Conservation (phyloP, 2,888 invertebrate genomes). For the Eupithecia centaureata region DNA sequence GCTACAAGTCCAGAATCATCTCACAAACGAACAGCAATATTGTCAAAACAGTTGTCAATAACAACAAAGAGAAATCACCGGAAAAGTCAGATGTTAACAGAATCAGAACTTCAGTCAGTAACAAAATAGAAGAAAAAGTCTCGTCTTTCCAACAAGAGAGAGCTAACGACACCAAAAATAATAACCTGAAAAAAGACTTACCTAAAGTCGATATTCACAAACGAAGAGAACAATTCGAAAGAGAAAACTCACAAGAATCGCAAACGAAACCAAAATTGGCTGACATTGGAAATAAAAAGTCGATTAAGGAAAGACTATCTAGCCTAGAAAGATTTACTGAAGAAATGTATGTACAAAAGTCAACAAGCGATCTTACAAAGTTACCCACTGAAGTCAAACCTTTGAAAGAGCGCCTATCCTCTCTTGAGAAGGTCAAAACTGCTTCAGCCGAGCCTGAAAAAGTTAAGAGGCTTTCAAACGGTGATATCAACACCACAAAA, state of each 20-base stretch:
- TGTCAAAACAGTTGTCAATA: constrained; percentile 74
- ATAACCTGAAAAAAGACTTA: constrained; percentile 83
- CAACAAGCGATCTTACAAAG: constrained; percentile 75
- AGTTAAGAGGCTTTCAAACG: constrained; percentile 73
- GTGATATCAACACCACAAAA: constrained; percentile 71
- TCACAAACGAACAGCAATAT: constrained; percentile 82
- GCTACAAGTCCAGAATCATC: constrained; percentile 91
- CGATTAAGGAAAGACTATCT: constrained; percentile 89
- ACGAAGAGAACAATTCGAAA: constrained; percentile 92
- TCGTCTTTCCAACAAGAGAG: constrained; percentile 84
- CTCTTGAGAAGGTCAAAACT: constrained; percentile 84
- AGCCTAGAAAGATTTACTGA: constrained; percentile 87
- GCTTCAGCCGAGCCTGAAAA: constrained; percentile 75
- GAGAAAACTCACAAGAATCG: constrained; percentile 83
- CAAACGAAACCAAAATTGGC: constrained; percentile 82
- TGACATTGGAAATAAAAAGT: constrained; percentile 86
- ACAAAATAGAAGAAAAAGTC: constrained; percentile 86
- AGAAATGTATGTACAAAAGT: constrained; percentile 77
- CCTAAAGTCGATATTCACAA: constrained; percentile 93
- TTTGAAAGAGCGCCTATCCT: constrained; percentile 86
- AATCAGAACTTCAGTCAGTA: constrained; percentile 78
- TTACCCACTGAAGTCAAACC: constrained; percentile 85
- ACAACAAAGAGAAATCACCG: constrained; percentile 77
- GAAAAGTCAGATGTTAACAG: constrained; percentile 73
- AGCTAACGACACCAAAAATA: constrained; percentile 73